Evolutionary conservation across 1,140 invertebrate genomes (phyloP), one percentile per base, ranked within the genome.

Genomic region (Sycobia sp.): DNA sequence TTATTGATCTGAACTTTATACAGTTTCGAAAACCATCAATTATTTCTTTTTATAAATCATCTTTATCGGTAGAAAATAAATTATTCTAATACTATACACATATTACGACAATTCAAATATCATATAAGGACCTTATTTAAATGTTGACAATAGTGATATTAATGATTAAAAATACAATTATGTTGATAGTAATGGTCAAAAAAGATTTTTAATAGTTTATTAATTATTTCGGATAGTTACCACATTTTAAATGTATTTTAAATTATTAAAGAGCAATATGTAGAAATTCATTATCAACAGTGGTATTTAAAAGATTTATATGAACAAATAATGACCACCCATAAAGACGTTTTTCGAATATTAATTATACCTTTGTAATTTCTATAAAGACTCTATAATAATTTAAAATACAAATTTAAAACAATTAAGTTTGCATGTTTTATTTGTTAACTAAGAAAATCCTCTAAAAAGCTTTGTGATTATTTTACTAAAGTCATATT

Each of bases 31-130:
- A 11, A 20, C 53, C 44, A 63, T 56, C 49, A 18, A 56, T 56
- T 49, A 56, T 63, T 23, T 41, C 46, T 63, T 55, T 49, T 50
- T 57, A 53, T 49, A 63, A 51, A 39, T 62, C 50, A 47, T 66
- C 61, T 36, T 34, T 13, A 62, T 63, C 39, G 36, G 60, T 67
- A 54, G 58, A 27, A 46, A 50, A 65, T 67, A 67, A 41, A 66
- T 63, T 65, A 54, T 67, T 69, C 32, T 39, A 71, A 46, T 65
- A 68, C 65, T 56, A 46, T 32, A 46, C 18, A 46, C 59, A 64
- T 29, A 46, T n/a, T n/a, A n/a, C 16, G 32, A 68, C 66, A 32
- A 60, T 43, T 66, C 64, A 43, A 62, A 56, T 36, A 56, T 67
- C n/a, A 55, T 41, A 39, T 55, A 29, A 32, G 16, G 14, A 65